Evolutionary conservation across 2,888 invertebrate species (phyloP).

Genomic region (Pandemis heparana): DNA sequence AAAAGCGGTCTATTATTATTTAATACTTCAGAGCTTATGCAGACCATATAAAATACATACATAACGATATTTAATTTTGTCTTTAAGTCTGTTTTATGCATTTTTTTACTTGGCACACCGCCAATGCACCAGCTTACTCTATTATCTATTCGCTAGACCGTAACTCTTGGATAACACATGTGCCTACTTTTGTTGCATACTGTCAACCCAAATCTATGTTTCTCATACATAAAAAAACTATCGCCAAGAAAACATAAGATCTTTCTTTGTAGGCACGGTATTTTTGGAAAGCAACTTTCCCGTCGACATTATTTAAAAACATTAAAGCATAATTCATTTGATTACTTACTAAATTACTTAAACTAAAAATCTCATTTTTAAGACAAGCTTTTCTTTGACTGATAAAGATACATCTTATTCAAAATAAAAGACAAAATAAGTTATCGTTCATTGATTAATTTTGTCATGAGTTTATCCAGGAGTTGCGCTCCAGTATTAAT

Average conservation of each 20-base stretch:
- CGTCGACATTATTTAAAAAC: no score
- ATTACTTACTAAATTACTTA: no score
- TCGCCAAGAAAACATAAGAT: no score
- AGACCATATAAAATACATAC: neutral
- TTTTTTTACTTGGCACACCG: conserved; percentile 40
- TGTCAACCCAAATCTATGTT: no score
- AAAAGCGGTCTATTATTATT: neutral
- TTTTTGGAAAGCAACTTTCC: no score
- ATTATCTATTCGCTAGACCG: conserved; percentile 10
- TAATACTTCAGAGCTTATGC: neutral
- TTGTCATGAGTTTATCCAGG: neutral
- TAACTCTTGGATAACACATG: conserved; percentile 26
- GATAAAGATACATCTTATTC: no score
- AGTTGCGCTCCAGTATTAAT: conserved; percentile 22
- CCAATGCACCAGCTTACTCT: conserved; percentile 34
- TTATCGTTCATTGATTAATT: neutral
- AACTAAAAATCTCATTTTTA: no score
- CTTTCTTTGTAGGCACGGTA: no score
- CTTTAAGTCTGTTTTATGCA: conserved; percentile 38
- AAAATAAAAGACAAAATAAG: no score
- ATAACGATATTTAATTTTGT: conserved; percentile 13
- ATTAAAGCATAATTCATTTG: no score
- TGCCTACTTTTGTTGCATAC: neutral
- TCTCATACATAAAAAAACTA: no score
- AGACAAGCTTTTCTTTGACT: no score